Evolutionary conservation across 2,797 vertebrate genomes (phyloP).

Genomic region (Carapus acus): DNA sequence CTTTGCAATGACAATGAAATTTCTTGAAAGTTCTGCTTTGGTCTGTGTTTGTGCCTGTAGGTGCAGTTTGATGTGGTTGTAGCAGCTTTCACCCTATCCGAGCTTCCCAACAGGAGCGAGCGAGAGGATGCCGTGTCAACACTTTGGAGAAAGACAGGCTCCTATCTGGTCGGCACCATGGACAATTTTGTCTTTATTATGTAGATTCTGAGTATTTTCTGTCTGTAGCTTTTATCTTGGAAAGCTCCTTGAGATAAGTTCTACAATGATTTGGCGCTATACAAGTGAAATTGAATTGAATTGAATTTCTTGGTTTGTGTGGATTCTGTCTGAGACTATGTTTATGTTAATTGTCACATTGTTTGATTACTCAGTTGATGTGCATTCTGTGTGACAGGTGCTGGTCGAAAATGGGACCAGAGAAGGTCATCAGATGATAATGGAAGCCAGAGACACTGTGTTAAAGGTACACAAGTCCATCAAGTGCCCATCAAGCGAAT

Average conservation of each 20-base stretch:
- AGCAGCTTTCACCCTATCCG: slow-evolving; percentile 80
- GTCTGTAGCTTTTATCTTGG: too few relatives aligned
- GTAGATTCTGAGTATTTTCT: too few relatives aligned
- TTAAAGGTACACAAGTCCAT: slow-evolving; percentile 60
- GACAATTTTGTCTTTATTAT: too few relatives aligned
- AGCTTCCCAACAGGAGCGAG: slow-evolving; percentile 66
- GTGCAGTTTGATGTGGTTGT: slow-evolving; percentile 81
- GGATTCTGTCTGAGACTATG: background rate
- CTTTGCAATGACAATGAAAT: too few relatives aligned
- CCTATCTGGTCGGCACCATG: slow-evolving; percentile 80
- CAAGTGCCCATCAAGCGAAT: background rate
- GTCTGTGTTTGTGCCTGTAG: slow-evolving; percentile 50
- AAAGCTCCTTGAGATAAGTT: too few relatives aligned
- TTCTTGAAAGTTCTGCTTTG: too few relatives aligned
- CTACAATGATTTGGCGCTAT: too few relatives aligned
- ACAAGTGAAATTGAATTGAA: too few relatives aligned
- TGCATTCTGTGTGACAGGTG: slow-evolving; percentile 61
- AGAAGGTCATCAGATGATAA: slow-evolving; percentile 81
- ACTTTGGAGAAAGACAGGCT: slow-evolving; percentile 83
- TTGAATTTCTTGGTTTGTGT: too few relatives aligned
- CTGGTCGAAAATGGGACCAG: slow-evolving; percentile 85
- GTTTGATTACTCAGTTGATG: too few relatives aligned
- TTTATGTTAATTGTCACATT: too few relatives aligned
- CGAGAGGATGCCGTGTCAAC: slow-evolving; percentile 66
- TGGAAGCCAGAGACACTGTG: slow-evolving; percentile 80